Evolutionary conservation across 1,140 invertebrate species (phyloP), one percentile per base, ranked within the genome.

Genomic region (Bicyclus anynana): DNA sequence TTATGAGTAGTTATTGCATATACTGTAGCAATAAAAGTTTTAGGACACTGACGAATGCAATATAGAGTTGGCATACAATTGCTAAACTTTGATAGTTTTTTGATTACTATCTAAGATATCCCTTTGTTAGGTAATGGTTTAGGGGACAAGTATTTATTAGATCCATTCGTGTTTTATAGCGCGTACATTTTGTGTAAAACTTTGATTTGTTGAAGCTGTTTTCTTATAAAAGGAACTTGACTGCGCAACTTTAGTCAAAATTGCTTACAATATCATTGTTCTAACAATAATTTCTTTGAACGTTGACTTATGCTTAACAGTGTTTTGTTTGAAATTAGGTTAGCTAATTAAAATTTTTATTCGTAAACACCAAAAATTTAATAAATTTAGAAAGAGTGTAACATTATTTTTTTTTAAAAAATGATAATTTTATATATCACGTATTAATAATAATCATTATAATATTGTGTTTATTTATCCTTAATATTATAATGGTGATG

Each of bases 1-100:
- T 61, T 67, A 67, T 74, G 64, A 72, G 69, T 70, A 77, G 71
- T 65, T 71, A 77, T 81, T 77, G 77, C 76, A 78, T 77, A 67
- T 71, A n/a, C n/a, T n/a, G 65, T 65, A 66, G 77, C 76, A 84
- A 84, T 85, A 85, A 80, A 84, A 85, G 62, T 87, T 84, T 72
- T 68, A 73, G 75, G 80, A 84, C 84, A 79, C 70, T 84, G 81
- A 84, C 74, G 72, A 77, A 87, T 84, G 71, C 77, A 78, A 77
- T 82, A 73, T 70, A 71, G 69, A 75, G 71, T 72, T 70, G 65
- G 69, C 65, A 62, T 49, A 50, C 18, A 37, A 17, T 50, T 54
- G 51, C 27, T 35, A 62, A 62, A 62, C 26, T 56, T 52, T 56
- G 33, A 62, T 62, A 42, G 58, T 60, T 60, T 60, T 46, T 54